A percentile compares a stretch with the other conserved stretches of the same genome.
phyloP scores from a whole-genome alignment of 2,113 vertebrate genomes.

The Brachionichthys hirsutus region DNA sequence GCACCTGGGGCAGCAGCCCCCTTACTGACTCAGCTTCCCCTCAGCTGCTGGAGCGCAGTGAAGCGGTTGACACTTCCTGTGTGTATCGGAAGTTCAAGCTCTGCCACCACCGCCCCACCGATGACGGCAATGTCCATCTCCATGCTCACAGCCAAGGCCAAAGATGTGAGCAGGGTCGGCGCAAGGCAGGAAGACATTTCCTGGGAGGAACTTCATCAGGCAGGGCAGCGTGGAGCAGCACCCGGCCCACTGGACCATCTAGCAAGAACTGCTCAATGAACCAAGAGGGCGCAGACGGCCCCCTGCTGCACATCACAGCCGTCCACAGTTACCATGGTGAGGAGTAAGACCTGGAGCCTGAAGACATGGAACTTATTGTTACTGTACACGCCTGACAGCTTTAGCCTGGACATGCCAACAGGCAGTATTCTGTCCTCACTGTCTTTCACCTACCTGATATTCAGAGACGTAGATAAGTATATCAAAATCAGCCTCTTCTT shows the following conservation, averaged over 20 bases:
- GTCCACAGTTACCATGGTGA: slow-evolving; percentile 89
- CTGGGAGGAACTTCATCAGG: slow-evolving; percentile 84
- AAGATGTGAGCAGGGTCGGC: slow-evolving; percentile 87
- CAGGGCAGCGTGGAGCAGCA: slow-evolving; percentile 86
- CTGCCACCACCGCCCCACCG: slow-evolving; percentile 82
- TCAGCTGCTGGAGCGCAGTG: slow-evolving; percentile 84
- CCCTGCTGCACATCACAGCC: slow-evolving; percentile 85
- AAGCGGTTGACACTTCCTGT: slow-evolving; percentile 85
- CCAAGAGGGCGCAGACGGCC: slow-evolving; percentile 83
- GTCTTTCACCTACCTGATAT: background rate
- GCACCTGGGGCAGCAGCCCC: slow-evolving; percentile 93
- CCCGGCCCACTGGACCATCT: slow-evolving; percentile 80
- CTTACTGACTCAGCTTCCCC: slow-evolving; percentile 89
- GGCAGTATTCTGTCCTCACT: background rate
- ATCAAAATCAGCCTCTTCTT: too few species aligned
- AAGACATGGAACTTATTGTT: background rate
- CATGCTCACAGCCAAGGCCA: slow-evolving; percentile 71
- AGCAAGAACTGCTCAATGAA: slow-evolving; percentile 86
- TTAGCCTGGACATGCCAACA: background rate
- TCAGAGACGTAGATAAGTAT: too few species aligned
- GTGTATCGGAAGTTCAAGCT: slow-evolving; percentile 86
- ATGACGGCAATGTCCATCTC: slow-evolving; percentile 76
- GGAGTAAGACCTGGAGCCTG: background rate
- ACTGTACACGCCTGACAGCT: background rate
- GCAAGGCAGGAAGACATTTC: slow-evolving; percentile 92